phyloP scores from a whole-genome alignment of 2,797 vertebrate genomes.

The Amblyraja radiata region DNA sequence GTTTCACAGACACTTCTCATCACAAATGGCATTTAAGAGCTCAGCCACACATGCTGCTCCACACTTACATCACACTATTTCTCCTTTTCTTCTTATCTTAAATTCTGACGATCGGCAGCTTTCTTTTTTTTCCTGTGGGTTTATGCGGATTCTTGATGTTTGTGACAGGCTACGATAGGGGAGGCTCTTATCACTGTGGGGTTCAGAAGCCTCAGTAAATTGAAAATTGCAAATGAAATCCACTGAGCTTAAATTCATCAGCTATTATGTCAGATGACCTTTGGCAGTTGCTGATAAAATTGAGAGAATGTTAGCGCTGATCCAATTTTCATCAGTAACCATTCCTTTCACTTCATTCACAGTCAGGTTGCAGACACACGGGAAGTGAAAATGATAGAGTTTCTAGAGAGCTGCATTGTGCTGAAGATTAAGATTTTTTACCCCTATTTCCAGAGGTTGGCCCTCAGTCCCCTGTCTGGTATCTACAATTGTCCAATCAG shows the following conservation, averaged over 20 bases:
- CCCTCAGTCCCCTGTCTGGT: constrained; percentile 77
- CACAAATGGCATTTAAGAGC: constrained; percentile 70
- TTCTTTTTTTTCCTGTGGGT: constrained; percentile 62
- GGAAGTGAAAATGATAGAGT: constrained; percentile 98
- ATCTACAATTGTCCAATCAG: constrained; percentile 91
- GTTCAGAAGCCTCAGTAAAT: constrained; percentile 86
- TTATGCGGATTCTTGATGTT: constrained; percentile 89
- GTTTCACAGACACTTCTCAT: constrained; percentile 63
- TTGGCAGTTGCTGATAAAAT: constrained; percentile 98
- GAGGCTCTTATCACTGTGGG: constrained; percentile 92
- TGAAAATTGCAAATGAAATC: constrained; percentile 99
- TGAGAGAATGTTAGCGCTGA: constrained; percentile 94
- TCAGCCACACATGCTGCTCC: constrained; percentile 61
- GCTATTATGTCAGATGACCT: constrained; percentile 99
- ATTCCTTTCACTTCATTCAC: constrained; percentile 85
- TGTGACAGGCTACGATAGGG: constrained; percentile 94
- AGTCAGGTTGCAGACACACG: constrained; percentile 79
- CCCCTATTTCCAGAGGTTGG: constrained; percentile 83
- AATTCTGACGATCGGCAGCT: constrained; percentile 67
- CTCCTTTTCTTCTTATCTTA: constrained; percentile 72
- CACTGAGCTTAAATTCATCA: constrained; percentile 93
- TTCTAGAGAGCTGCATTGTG: constrained; percentile 93
- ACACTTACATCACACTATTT: constrained; percentile 59
- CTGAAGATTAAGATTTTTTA: constrained; percentile 98
- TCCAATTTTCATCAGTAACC: constrained; percentile 95